These are phyloP conservation scores for Diadophis punctatus DNA, from an alignment of 2,113 vertebrate species.

Conservation along the genomic window DNA sequence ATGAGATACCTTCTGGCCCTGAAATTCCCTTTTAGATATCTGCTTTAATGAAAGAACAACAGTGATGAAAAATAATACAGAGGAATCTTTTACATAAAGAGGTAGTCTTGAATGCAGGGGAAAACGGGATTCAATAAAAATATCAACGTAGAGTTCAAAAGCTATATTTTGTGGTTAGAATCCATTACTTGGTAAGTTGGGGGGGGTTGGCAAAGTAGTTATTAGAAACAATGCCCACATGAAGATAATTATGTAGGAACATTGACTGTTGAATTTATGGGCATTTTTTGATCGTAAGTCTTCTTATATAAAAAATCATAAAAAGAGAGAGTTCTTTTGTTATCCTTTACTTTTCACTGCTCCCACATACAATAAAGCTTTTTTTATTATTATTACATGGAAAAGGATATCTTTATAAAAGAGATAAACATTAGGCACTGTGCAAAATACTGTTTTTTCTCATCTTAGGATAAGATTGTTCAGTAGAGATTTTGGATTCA, in stretches of 20 bases:
- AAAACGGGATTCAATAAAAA: neutral
- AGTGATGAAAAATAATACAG: neutral
- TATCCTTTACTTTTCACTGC: neutral
- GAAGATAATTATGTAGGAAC: neutral
- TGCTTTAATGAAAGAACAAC: neutral
- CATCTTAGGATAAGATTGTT: neutral
- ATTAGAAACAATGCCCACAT: neutral
- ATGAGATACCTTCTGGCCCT: neutral
- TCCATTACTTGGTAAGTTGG: neutral
- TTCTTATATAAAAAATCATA: neutral
- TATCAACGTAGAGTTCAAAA: slow-evolving; percentile 12
- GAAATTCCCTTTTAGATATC: neutral
- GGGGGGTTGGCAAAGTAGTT: neutral
- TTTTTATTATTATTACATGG: neutral
- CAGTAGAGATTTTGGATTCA: neutral
- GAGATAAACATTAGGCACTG: neutral
- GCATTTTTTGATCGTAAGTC: neutral
- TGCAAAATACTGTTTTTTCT: neutral
- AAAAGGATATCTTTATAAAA: neutral
- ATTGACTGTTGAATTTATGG: neutral
- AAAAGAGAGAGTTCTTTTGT: neutral
- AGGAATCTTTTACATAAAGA: neutral
- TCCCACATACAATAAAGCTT: neutral
- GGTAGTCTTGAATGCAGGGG: neutral
- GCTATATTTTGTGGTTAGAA: neutral